These are phyloP conservation scores for Incurvaria masculella DNA, from an alignment of 2,888 invertebrate species.

Conservation along the genomic window DNA sequence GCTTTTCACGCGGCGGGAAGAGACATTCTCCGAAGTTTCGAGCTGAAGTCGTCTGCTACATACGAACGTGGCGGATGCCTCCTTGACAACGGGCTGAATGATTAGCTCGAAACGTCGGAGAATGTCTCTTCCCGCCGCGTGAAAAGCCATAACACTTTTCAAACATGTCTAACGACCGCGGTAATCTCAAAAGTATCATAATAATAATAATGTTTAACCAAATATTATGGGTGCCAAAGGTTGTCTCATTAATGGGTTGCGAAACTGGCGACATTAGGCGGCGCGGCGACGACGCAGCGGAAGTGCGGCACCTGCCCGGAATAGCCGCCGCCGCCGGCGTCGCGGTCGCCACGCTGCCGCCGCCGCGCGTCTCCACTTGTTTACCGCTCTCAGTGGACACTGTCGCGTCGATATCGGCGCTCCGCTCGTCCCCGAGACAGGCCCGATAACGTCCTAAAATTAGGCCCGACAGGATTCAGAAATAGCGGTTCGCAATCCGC, in stretches of 20 bases:
- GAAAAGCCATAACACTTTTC: too few species aligned
- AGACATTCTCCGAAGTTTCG: too few species aligned
- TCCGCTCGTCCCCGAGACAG: not conserved
- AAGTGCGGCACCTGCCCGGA: conserved; percentile 52
- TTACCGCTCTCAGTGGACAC: not conserved
- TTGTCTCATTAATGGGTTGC: conserved; percentile 34
- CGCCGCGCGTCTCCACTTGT: conserved; percentile 37
- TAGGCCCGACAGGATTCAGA: not conserved
- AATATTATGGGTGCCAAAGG: not conserved
- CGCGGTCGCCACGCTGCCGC: conserved; percentile 44
- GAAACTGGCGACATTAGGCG: conserved; percentile 24
- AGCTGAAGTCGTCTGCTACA: too few species aligned
- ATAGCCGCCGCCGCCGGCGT: conserved; percentile 46
- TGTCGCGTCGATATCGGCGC: not conserved
- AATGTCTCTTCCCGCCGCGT: too few species aligned
- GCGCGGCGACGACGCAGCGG: conserved; percentile 28
- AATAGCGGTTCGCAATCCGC: conserved; percentile 7
- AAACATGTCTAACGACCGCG: too few species aligned
- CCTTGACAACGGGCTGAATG: too few species aligned
- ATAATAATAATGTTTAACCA: too few species aligned
- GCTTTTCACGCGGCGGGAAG: too few species aligned
- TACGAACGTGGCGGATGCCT: too few species aligned
- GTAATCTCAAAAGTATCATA: too few species aligned
- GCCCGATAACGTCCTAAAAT: not conserved
- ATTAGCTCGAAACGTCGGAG: too few species aligned